Conservation (phyloP, 2,888 invertebrate genomes). For the Brachyopa scutellaris region DNA sequence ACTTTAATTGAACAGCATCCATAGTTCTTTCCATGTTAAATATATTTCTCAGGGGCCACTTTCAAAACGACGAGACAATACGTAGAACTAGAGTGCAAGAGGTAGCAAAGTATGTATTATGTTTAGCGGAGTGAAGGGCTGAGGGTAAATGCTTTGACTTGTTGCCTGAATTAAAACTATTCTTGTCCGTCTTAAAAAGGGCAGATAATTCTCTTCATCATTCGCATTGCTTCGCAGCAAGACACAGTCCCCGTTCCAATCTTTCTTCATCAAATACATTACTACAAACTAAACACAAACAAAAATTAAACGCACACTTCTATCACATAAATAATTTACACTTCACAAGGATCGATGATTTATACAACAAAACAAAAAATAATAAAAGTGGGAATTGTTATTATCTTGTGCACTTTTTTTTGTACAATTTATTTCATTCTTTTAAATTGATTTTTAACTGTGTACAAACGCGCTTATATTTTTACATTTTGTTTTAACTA, state of each 20-base stretch:
- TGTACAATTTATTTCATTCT: slow-evolving; percentile 6
- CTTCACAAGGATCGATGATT: slow-evolving; percentile 24
- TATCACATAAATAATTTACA: slow-evolving; percentile 58
- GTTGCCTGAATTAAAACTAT: too few relatives aligned
- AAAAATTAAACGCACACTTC: slow-evolving; percentile 13
- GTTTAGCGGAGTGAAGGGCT: too few relatives aligned
- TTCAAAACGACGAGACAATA: too few relatives aligned
- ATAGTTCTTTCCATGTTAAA: too few relatives aligned
- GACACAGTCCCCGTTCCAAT: background rate
- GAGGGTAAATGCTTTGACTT: too few relatives aligned
- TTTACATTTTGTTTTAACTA: background rate
- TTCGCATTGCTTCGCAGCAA: background rate
- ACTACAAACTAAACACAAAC: slow-evolving; percentile 30
- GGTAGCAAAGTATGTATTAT: too few relatives aligned
- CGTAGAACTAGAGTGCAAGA: too few relatives aligned
- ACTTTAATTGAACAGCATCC: too few relatives aligned
- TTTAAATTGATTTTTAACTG: slow-evolving; percentile 7
- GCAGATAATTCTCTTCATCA: too few relatives aligned
- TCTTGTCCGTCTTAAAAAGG: too few relatives aligned
- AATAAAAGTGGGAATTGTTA: slow-evolving; percentile 15
- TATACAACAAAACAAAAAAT: slow-evolving; percentile 12
- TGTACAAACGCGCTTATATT: slow-evolving; percentile 32
- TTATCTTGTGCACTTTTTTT: slow-evolving; percentile 55
- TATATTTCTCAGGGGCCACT: too few relatives aligned
- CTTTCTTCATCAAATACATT: slow-evolving; percentile 5